Evolutionary conservation across 2,888 invertebrate species (phyloP), one percentile per base, ranked within the genome.

Genomic region (Epinotia brunnichana): DNA sequence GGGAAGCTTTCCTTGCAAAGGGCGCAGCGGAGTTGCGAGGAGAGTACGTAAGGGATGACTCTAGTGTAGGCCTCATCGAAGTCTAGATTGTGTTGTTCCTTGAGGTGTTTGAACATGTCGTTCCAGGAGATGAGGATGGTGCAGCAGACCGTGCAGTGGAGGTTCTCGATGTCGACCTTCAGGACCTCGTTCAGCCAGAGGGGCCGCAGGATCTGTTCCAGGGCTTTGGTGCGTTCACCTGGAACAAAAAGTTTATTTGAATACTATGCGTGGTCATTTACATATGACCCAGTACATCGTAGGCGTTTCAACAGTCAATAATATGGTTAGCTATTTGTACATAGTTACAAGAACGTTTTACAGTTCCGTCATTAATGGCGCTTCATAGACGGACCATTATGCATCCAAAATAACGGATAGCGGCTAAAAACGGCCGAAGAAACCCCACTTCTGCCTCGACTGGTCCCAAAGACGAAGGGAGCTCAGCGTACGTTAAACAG

Each of bases 151-250:
- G 77, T 82, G 74, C 91, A 91, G 0, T 79, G 73, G 0, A 90
- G 74, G 24, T 84, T 78, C 0, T 83, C 73, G 0, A 90, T 82
- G 11, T 92, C 91, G 0, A 92, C 41, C 74, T 88, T 87, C 0
- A 91, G 44, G 0, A 87, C 80, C 74, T 91, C 89, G 66, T 91
- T 87, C 19, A 79, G 44, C 79, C 82, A 86, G 0, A 79, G 74
- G 0, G 91, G 91, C n/a, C 84, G 76, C 78, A 92, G 78, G 0
- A 82, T 78, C 0, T 77, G 75, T n/a, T 90, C 87, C 0, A 90
- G 77, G 3, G 76, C 76, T 0, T 76, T 70, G 0, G 76, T 78
- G 3, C 82, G 70, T 0, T 83, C 84, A 0, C 75, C 74, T 71
- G 66, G 15, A 60, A 66, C 3, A 44, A 29, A n/a, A 21, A 17